phyloP scores from a whole-genome alignment of 2,888 invertebrate genomes.

The Empis livida region DNA sequence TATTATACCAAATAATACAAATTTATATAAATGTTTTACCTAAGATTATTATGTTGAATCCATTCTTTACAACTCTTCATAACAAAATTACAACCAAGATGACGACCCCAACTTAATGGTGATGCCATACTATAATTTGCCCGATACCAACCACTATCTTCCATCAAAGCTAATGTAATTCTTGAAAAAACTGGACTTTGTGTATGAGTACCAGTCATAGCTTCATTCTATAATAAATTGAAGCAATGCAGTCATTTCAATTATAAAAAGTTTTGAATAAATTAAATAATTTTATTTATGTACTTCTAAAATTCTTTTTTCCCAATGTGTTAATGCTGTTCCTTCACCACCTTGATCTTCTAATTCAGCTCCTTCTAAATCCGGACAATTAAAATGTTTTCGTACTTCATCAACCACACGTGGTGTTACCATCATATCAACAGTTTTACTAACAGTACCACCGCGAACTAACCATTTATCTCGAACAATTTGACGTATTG shows the following conservation, averaged over 20 bases:
- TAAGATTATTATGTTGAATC: constrained; percentile 67
- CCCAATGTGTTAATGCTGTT: constrained; percentile 96
- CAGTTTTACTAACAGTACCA: constrained; percentile 57
- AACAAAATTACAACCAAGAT: constrained; percentile 87
- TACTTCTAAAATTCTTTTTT: constrained; percentile 95
- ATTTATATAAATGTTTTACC: constrained; percentile 34
- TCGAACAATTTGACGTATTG: constrained; percentile 62
- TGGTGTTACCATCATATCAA: constrained; percentile 86
- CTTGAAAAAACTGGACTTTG: constrained; percentile 95
- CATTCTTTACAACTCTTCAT: constrained; percentile 93
- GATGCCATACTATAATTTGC: constrained; percentile 83
- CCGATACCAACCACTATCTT: constrained; percentile 95
- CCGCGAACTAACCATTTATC: constrained; percentile 67
- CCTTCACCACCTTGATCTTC: constrained; percentile 98
- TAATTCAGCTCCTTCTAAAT: constrained; percentile 88
- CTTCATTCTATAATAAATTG: constrained; percentile 72
- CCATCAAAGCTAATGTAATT: constrained; percentile 90
- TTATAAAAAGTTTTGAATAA: not conserved
- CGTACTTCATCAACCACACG: constrained; percentile 76
- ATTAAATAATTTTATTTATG: constrained; percentile 8
- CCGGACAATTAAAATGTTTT: constrained; percentile 73
- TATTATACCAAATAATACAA: not conserved
- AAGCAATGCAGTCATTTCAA: too few relatives aligned
- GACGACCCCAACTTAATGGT: constrained; percentile 78
- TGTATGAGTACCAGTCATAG: constrained; percentile 98